Percentiles rank a stretch among this genome's conserved stretches.
Conservation (phyloP, 2,113 vertebrate species). For the Chloroceryle aenea region DNA sequence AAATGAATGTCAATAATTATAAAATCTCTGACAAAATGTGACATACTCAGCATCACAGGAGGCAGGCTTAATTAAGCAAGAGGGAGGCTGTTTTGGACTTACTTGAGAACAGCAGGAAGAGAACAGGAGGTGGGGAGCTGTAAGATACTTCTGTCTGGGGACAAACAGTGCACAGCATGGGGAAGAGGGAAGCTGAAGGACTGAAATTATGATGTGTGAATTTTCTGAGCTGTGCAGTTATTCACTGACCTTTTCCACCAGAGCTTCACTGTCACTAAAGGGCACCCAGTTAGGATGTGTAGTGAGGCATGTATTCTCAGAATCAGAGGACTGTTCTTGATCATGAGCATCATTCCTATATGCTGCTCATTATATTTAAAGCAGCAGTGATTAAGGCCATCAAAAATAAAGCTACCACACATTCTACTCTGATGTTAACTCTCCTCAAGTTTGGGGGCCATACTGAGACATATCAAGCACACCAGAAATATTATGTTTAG, state of each 20-base stretch:
- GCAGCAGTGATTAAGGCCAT: not conserved
- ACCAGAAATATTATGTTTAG: not conserved
- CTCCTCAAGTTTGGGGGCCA: not conserved
- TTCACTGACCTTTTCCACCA: not conserved
- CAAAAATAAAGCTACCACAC: not conserved
- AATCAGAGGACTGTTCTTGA: not conserved
- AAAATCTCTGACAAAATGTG: not conserved
- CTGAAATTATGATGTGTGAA: not conserved
- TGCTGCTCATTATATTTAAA: not conserved
- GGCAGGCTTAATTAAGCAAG: not conserved
- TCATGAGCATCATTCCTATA: not conserved
- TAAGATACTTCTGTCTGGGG: not conserved
- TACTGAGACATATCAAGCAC: not conserved
- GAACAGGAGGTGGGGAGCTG: not conserved
- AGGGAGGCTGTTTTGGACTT: not conserved
- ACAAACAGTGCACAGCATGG: not conserved
- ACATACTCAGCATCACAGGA: not conserved
- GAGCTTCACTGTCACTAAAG: not conserved
- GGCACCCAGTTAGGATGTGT: not conserved
- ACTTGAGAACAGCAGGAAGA: not conserved
- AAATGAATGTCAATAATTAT: not conserved
- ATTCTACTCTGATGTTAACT: not conserved
- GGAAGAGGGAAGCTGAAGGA: not conserved
- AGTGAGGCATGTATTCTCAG: not conserved
- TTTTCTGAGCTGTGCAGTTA: not conserved